Percentiles rank a stretch among this genome's conserved stretches.
Conservation (phyloP, 2,888 invertebrate genomes). For the Eugnorisma glareosa region DNA sequence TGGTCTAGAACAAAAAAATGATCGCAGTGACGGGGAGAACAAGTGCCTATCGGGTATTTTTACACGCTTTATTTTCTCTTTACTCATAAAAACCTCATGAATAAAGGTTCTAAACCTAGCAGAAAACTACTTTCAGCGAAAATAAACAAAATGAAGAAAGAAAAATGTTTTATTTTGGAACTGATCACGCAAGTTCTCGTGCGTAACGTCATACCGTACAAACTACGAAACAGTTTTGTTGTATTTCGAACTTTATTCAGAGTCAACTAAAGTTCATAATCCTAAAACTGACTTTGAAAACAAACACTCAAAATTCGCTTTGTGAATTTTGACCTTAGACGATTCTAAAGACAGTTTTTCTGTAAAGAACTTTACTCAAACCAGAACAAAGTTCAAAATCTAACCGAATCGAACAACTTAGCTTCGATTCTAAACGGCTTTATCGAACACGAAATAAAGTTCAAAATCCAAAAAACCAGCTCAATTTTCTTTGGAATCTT, state of each 20-base stretch:
- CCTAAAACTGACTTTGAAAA: not conserved
- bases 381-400: not conserved
- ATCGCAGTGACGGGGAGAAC: too few species aligned
- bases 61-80: too few species aligned
- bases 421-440: not conserved
- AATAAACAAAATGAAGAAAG: constrained; percentile 12
- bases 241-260: not conserved
- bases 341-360: not conserved
- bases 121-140: not conserved
- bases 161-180: constrained; percentile 11
- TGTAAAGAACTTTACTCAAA: not conserved
- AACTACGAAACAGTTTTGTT: not conserved
- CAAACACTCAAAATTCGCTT: not conserved
- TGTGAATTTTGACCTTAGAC: not conserved
- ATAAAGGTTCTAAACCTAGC: not conserved
- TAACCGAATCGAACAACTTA: not conserved
- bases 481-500: not conserved
- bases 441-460: not conserved
- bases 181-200: constrained; percentile 22
- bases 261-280: not conserved
- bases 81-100: constrained; percentile 22
- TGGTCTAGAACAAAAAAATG: too few species aligned
- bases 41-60: too few species aligned
- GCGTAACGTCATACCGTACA: not conserved
- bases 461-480: not conserved